These are phyloP conservation scores for Rhagonycha fulva DNA, from an alignment of 2,888 invertebrate genomes.

Conservation along the genomic window DNA sequence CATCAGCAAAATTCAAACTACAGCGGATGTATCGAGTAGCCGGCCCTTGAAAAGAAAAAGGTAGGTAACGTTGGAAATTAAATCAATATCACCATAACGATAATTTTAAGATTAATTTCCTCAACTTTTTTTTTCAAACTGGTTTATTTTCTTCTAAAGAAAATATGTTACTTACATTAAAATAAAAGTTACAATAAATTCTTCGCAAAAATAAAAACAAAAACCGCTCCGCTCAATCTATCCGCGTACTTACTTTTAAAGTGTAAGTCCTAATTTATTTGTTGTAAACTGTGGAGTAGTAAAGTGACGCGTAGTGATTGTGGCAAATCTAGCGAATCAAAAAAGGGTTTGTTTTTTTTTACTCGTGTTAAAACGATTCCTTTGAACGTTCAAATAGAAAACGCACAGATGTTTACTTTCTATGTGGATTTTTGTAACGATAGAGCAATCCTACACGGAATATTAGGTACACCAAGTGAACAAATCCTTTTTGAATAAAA, in stretches of 20 bases:
- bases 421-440: not conserved
- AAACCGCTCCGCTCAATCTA: not conserved
- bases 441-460: not conserved
- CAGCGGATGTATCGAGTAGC: not conserved
- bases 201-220: too few species aligned
- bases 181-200: not conserved
- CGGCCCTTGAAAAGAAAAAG: not conserved
- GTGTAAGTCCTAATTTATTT: not conserved
- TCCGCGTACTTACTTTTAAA: not conserved
- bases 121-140: too few species aligned
- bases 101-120: not conserved
- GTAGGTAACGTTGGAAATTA: not conserved
- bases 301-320: not conserved
- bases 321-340: not conserved
- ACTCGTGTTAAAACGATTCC: not conserved
- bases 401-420: not conserved
- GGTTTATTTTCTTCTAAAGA: not conserved
- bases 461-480: not conserved
- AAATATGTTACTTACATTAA: not conserved
- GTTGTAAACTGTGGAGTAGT: not conserved
- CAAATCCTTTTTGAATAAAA: not conserved
- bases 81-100: not conserved
- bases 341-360: not conserved
- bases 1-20: not conserved
- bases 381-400: not conserved